A percentile compares a stretch with the other conserved stretches of the same genome.
Conservation (phyloP, 2,113 vertebrate genomes). For the Podiceps cristatus region DNA sequence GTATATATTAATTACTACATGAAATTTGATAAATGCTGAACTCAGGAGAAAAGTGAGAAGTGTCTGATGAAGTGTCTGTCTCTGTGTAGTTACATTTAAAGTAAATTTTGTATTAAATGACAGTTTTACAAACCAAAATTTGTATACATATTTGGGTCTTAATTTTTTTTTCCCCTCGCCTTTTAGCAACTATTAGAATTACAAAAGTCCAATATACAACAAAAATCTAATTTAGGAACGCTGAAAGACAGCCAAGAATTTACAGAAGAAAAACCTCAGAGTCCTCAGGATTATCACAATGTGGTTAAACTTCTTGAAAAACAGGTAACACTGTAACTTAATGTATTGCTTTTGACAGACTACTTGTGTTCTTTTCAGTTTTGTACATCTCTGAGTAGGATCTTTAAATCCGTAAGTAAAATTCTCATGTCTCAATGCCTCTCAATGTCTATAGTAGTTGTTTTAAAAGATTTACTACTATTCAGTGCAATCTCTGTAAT, state of each 20-base stretch:
- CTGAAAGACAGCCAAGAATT: constrained; percentile 75
- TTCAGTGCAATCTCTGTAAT: not conserved
- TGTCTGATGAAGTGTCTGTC: not conserved
- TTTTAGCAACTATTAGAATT: constrained; percentile 81
- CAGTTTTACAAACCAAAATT: not conserved
- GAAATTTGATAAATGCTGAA: not conserved
- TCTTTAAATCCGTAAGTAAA: not conserved
- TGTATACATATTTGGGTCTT: not conserved
- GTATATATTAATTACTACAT: not conserved
- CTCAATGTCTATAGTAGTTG: not conserved
- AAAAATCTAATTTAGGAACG: constrained; percentile 78
- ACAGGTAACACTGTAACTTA: constrained; percentile 78
- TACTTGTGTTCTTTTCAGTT: not conserved
- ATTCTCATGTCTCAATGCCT: not conserved
- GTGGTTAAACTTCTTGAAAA: constrained; percentile 84
- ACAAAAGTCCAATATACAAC: constrained; percentile 75
- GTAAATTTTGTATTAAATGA: not conserved
- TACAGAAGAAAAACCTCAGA: constrained; percentile 66
- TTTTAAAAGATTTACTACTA: not conserved
- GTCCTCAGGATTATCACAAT: constrained; percentile 75
- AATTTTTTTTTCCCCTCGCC: not conserved
- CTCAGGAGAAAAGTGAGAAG: not conserved
- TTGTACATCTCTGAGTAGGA: not conserved
- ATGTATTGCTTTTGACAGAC: not conserved
- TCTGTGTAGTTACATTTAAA: not conserved